A percentile compares a stretch with the other conserved stretches of the same genome.
Conservation (phyloP, 1,140 invertebrate species). For the Pristionchus pacificus region DNA sequence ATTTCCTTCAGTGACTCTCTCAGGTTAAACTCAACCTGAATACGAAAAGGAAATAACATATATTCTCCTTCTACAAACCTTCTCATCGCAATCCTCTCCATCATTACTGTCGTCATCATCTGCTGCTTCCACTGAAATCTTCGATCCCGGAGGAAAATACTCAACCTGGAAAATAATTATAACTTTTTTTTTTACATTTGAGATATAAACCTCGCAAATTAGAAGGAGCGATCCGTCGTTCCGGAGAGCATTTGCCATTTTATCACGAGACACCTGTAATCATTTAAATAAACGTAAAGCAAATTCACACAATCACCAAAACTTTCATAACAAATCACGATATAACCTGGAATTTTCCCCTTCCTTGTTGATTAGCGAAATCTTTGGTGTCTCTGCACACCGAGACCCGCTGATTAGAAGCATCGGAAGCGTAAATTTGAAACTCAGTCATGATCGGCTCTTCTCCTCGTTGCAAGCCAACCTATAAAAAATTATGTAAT, state of each 20-base stretch:
- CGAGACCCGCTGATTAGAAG: constrained; percentile 38
- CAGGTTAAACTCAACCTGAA: constrained; percentile 23
- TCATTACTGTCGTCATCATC: constrained; percentile 39
- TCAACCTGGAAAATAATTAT: constrained; percentile 53
- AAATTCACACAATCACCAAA: too few relatives aligned
- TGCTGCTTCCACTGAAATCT: constrained; percentile 50
- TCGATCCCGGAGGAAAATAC: constrained; percentile 49
- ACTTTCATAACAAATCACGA: constrained; percentile 20
- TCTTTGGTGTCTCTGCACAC: constrained; percentile 56
- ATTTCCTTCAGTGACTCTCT: constrained; percentile 37
- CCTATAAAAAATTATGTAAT: constrained; percentile 2
- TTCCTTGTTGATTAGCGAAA: constrained; percentile 54
- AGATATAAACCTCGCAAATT: constrained; percentile 39
- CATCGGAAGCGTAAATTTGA: constrained; percentile 49
- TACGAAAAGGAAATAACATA: not conserved
- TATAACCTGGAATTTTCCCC: constrained; percentile 51
- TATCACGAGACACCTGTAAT: constrained; percentile 36
- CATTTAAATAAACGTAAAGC: constrained; percentile 8
- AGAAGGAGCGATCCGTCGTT: constrained; percentile 44
- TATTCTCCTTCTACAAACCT: not conserved
- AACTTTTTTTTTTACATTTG: too few relatives aligned
- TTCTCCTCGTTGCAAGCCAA: constrained; percentile 40
- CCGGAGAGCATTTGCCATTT: constrained; percentile 42
- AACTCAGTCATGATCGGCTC: constrained; percentile 56
- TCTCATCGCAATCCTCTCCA: constrained; percentile 30